Percentiles rank a stretch among this genome's conserved stretches.
phyloP scores from a whole-genome alignment of 2,888 invertebrate genomes.

The Papilio demoleus region DNA sequence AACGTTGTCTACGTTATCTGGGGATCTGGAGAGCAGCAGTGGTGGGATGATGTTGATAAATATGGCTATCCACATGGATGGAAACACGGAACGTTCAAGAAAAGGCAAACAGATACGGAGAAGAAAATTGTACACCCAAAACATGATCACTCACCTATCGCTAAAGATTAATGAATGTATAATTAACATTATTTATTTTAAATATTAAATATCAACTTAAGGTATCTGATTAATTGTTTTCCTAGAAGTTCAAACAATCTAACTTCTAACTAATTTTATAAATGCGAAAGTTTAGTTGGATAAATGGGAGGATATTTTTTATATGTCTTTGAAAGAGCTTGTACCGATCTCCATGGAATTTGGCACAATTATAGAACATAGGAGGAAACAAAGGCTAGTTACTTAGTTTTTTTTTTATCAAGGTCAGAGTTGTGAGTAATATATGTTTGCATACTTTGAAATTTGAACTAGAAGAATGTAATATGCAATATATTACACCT shows the following conservation, averaged over 20 bases:
- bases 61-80: conserved; percentile 70
- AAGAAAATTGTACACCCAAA: conserved; percentile 71
- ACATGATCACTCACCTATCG: conserved; percentile 72
- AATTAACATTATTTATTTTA: neutral
- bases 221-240: neutral
- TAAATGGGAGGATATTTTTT: too few relatives aligned
- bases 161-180: conserved; percentile 51
- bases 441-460: neutral
- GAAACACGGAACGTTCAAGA: conserved; percentile 70
- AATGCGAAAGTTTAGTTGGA: too few relatives aligned
- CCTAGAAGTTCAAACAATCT: too few relatives aligned
- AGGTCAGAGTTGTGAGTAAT: too few relatives aligned
- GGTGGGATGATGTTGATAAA: conserved; percentile 88
- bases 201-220: neutral
- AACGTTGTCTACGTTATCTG: conserved; percentile 87
- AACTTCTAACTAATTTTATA: too few relatives aligned
- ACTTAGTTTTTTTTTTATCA: too few relatives aligned
- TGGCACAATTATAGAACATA: too few relatives aligned
- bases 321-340: too few relatives aligned
- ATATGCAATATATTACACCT: neutral
- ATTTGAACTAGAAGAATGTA: neutral
- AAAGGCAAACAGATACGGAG: conserved; percentile 54
- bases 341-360: too few relatives aligned
- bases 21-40: conserved; percentile 90
- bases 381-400: too few relatives aligned